Evolutionary conservation across 2,888 invertebrate species (phyloP), one percentile per base, ranked within the genome.

Genomic region (Allygus modestus): DNA sequence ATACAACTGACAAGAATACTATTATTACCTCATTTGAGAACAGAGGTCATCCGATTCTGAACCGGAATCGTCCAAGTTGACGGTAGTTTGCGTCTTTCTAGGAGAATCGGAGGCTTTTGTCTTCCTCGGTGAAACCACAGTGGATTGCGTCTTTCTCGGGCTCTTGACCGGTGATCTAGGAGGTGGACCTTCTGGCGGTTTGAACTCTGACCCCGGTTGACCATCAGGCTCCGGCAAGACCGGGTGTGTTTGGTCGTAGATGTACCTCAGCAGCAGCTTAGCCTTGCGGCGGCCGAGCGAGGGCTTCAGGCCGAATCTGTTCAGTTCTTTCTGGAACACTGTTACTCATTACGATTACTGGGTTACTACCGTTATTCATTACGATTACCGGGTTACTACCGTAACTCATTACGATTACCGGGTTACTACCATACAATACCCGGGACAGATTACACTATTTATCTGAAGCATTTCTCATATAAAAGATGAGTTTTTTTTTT

Each of bases 191-290:
- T 58, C 37, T 1, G 81, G 58, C 33, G 33, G 33, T 37, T n/a
- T 81, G 81, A 54, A 58, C 71, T 51, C 12, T 33, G n/a, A n/a
- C n/a, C 4, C 20, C 37, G 23, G 1, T n/a, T 11, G 4, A 4
- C 17, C 12, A 1, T 12, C 23, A 23, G 58, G n/a, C 23, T 77
- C 86, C 87, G 88, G 85, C 87, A 89, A 87, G 33, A 87, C 85
- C 71, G 92, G 92, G 88, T 93, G 93, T 33, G 92, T 90, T 87
- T 92, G 90, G n/a, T 92, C 90, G 87, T 93, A 93, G 87, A 93
- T 92, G 85, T 92, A 92, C 61, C 91, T 90, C 82, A 94, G 89
- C 81, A 93, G 87, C 85, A 90, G 89, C 71, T 92, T 91, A 85
- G 93, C 93, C 88, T 92, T 91, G 20, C 90, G 90, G 83, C 92